Base-by-base conservation (phyloP, 2,113 vertebrate species). In the Thalassoma bifasciatum region DNA sequence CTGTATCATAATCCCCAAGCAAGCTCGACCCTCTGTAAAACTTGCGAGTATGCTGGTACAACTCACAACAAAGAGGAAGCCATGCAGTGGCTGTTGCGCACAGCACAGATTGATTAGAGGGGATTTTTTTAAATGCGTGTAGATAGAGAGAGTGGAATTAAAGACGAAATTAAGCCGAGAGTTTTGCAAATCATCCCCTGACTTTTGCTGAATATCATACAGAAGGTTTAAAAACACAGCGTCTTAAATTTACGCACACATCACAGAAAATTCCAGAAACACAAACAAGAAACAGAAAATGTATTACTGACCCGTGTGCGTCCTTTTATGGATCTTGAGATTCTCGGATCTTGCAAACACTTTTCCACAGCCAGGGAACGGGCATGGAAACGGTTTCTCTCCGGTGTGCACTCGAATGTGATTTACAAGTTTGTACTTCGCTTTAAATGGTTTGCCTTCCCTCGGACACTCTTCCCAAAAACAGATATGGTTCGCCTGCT, bases 361-460 rank as follows among this genome's bases (percentile, higher is more conserved):
- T 95, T 99, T 99, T 75, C 98, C 98, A 92, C 98, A 99, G 90
- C 97, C 98, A 26, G 98, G 97, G 91, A 99, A 99, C 53, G 98
- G 98, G 84, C 98, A 99, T 3, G 98, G 98, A 64, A 99, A 99
- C 78, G 98, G 98, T 79, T 99, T 99, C 94, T 99, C 98, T 82
- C 98, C 98, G 88, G 98, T 99, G 94, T 99, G 98, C 84, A 99
- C 98, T 82, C 98, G 94, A 93, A 99, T 99, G 92, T 99, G 98
- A 94, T 99, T 99, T 83, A 99, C 98, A 88, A 99, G 98, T 96
- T 99, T 99, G 81, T 99, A 99, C 94, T 99, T 99, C 92, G 98
- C 98, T 95, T 99, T 99, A 93, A 99, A 99, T 71, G 98, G 96
- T 80, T 99, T 99, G 82, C 98, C 98, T 94, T 99, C 96, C 84